Evolutionary conservation across 2,888 invertebrate species (phyloP), one percentile per base, ranked within the genome.

Genomic region (Leucoma salicis): DNA sequence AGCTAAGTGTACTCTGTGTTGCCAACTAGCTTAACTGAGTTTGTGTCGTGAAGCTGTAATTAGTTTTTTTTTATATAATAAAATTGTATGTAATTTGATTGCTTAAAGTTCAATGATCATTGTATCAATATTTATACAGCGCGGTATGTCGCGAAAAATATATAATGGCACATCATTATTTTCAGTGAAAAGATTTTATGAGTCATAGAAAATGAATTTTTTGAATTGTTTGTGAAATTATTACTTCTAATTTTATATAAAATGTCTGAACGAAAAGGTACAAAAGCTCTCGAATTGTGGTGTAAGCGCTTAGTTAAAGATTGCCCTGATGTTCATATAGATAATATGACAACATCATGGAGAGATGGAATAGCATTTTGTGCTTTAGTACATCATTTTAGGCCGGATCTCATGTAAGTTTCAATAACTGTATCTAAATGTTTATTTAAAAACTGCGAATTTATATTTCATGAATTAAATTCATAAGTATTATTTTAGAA

Each of bases 271-370:
- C 92, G 94, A 70, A 92, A 94, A 70, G 97, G 97, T 56, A 96
- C 97, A 69, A 97, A 96, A 90, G 97, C 96, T 52, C 84, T 98
- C 74, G 97, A 98, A 86, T 83, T 95, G 64, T 98, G 98, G 98
- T 97, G 98, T 82, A 94, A 95, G 68, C 92, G 95, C 54, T 93
- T 97, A 82, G 95, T 96, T 32, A 95, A 95, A 64, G 97, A 97
- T 62, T 98, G 98, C 82, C 93, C 94, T 21, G 95, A 96, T 68
- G 97, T 98, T 53, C 94, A 94, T 76, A 94, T 98, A 63, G 95
- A 94, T 58, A 97, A 98, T 87, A 97, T 98, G 97, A 97, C 97
- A 54, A 96, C 97, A 53, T 97, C 97, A 7, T 98, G 97, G 97
- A 92, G 96, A 72, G 95, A 97, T 90, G 98, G 98, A 42, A 92